Evolutionary conservation across 2,113 vertebrate genomes (phyloP), one percentile per base, ranked within the genome.

Genomic region (Ibidorhyncha struthersii): DNA sequence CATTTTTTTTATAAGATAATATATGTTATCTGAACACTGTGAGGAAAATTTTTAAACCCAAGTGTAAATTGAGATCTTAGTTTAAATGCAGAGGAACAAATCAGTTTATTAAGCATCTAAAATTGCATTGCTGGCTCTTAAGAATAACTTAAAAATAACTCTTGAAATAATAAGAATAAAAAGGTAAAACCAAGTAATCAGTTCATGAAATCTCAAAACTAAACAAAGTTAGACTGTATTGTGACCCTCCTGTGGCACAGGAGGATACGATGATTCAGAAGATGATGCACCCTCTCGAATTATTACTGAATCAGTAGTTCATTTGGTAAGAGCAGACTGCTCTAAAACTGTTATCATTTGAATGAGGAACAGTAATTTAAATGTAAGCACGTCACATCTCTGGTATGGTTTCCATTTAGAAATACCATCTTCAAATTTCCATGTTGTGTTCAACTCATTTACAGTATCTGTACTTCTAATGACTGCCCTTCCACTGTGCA

Each of bases 241-340:
- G 43, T 62, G 66, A 76, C 19, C 40, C 30, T 69, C 40, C 20
- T 2, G 0, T 14, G 34, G 59, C 65, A 82, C 29, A 52, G 55
- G 34, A 82, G 52, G 43, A 49, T 19, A 11, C 2, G 18, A 22
- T 86, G 85, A 82, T 69, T 92, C 69, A 90, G 79, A 81, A 63
- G 69, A 30, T 74, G 47, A 36, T 71, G 41, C 61, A 91, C 30
- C 34, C 29, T 87, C 78, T 91, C 4, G 1, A 49, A 22, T 85
- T 69, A 50, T 7, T 93, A 96, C 78, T 94, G 96, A 82, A 96
- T 87, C 86, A 94, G 91, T 94, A 96, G 50, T 47, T 96, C 12
- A 65, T 49, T n/a, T 96, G 52, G 83, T 95, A 95, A 90, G 93
- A 90, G 92, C 96, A 95, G 82, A 53, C 62, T 90, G 91, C 86